A percentile compares a stretch with the other conserved stretches of the same genome.
Evolutionary conservation across 2,113 vertebrate genomes (phyloP).

Genomic region (Pionites leucogaster): DNA sequence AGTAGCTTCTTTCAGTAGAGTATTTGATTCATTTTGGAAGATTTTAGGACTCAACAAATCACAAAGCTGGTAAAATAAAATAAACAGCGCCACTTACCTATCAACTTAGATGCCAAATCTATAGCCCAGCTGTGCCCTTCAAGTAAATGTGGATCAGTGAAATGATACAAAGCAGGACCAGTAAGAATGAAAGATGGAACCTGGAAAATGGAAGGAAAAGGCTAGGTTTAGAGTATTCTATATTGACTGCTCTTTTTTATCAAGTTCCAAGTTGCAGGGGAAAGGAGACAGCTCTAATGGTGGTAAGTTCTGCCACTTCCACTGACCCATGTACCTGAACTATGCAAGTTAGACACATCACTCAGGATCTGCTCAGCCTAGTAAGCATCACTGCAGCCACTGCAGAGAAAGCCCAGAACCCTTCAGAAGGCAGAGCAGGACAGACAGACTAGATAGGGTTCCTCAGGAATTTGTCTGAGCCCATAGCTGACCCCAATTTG

Average conservation of each 20-base stretch:
- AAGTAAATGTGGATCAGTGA: neutral
- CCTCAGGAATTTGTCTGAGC: neutral
- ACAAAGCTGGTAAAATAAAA: neutral
- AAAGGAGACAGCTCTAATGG: neutral
- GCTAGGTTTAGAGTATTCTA: neutral
- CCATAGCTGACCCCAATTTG: neutral
- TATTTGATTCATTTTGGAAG: neutral
- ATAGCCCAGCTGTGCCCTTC: neutral
- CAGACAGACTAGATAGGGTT: neutral
- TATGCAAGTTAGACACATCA: too few relatives aligned
- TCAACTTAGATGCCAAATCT: neutral
- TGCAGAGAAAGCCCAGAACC: neutral
- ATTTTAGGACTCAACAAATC: neutral
- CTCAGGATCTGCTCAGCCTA: neutral
- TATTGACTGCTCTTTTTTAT: neutral
- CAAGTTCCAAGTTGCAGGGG: neutral
- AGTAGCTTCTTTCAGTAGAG: neutral
- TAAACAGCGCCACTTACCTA: neutral
- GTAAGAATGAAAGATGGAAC: neutral
- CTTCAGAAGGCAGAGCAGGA: neutral
- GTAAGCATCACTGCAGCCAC: rapidly evolving
- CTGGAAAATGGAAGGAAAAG: neutral
- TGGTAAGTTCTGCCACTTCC: neutral
- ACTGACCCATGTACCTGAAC: neutral
- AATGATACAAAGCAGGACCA: neutral